Base-by-base conservation (phyloP, 1,140 invertebrate species). In the Pectinophora gossypiella region DNA sequence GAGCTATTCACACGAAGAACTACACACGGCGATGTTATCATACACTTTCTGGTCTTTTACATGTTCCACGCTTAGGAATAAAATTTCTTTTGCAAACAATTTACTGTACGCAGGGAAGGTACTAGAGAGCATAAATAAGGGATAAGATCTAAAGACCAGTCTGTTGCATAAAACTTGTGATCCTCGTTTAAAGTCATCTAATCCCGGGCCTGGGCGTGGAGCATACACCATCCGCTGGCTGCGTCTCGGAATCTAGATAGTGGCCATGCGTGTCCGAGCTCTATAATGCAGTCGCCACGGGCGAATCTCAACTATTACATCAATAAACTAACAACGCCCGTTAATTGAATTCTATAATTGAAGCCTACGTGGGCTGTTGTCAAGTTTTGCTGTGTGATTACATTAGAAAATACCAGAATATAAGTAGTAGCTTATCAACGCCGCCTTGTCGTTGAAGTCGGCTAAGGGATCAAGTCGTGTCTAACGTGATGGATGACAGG, bases 331-430 rank as follows among this genome's bases (percentile, higher is more conserved):
- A 65, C 61, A 61, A 46, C 46, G 38, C 49, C 64, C 50, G 55
- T 74, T 77, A 77, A 77, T 71, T 70, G 65, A 61, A 68, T 66
- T 53, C 47, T 55, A 63, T 72, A 67, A 63, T 32, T 64, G 49
- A 64, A 69, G 45, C 52, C 49, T 58, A 65, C 66, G 57, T 56
- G 16, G 36, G 36, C 13, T 15, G 36, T 32, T 32, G 27, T 32
- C 36, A 40, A 40, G 61, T 22, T 22, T 54, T 27, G 23, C 12
- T 27, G 5, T 27, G 23, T 27, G 5, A 27, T 27, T 27, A 27
- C 5, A 27, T 27, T n/a, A n/a, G n/a, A n/a, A n/a, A n/a, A n/a
- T n/a, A n/a, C n/a, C n/a, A n/a, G n/a, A n/a, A n/a, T n/a, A n/a
- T n/a, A n/a, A n/a, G n/a, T n/a, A n/a, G n/a, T n/a, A n/a, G n/a